Evolutionary conservation across 2,113 vertebrate species (phyloP), one percentile per base, ranked within the genome.

Genomic region (Carollia perspicillata): DNA sequence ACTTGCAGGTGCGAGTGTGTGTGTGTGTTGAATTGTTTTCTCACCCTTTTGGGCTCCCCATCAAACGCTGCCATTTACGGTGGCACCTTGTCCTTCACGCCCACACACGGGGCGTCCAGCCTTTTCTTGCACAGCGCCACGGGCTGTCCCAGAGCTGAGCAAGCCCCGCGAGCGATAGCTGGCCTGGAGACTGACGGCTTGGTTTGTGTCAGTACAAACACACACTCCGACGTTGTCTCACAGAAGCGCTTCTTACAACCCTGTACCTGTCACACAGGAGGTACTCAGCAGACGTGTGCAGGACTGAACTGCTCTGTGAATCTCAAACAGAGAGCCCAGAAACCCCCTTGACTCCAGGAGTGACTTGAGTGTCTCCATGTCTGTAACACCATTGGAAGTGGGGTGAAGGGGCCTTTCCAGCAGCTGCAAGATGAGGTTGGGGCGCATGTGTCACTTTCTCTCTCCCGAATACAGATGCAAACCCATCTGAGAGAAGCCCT

Each of bases 101-200:
- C 97, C n/a, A n/a, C n/a, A n/a, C n/a, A n/a, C n/a, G n/a, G 89
- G 35, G 28, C 71, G 88, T 98, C 97, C 47, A 97, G 98, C 98
- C 98, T 97, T 98, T 98, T 98, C 98, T 98, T 98, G 97, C 97
- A 97, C 96, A 97, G 97, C 3, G 63, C 97, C 98, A 47, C 42
- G 0, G 90, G 95, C 98, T 98, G 98, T 78, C 81, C 40, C 81
- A 94, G 74, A 96, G 47, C 60, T 98, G 92, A 98, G 98, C 97
- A 98, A 98, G 95, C 92, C 96, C 94, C 96, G 92, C 92, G 63
- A n/a, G 92, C 89, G 3, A 10, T 94, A 98, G 90, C 87, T 83
- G 87, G 79, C 97, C 94, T 90, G 60, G 60, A 96, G 96, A 94
- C 85, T 92, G 97, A 74, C 72, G 97, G 77, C 93, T 89, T 90